Evolutionary conservation across 2,797 vertebrate genomes (phyloP).

Genomic region (Sebastes wilsoni): DNA sequence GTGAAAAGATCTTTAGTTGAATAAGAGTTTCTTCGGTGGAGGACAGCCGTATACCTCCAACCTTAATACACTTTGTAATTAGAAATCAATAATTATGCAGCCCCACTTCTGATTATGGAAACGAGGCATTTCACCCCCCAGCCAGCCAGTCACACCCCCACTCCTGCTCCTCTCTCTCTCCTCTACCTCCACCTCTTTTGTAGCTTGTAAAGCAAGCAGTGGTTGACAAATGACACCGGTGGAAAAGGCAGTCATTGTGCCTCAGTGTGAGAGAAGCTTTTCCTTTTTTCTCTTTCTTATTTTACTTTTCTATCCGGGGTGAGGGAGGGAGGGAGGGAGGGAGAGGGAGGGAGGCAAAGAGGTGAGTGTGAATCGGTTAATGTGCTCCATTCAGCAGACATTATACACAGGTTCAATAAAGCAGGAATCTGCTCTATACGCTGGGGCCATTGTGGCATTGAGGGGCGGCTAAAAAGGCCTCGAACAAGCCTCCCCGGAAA

Average conservation of each 20-base stretch:
- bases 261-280: conserved; percentile 64
- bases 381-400: conserved; percentile 79
- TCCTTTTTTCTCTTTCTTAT: conserved; percentile 48
- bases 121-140: conserved; percentile 3
- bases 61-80: neutral
- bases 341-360: conserved; percentile 26
- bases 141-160: neutral
- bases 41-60: neutral
- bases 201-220: conserved; percentile 79
- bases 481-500: conserved; percentile 53
- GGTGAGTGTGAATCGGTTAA: conserved; percentile 79
- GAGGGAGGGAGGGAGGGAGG: neutral
- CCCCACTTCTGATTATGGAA: conserved; percentile 40
- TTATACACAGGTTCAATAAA: conserved; percentile 83
- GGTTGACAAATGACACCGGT: conserved; percentile 81
- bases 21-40: too few species aligned
- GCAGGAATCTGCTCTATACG: conserved; percentile 76
- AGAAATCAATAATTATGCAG: conserved; percentile 40
- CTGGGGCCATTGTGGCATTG: conserved; percentile 75
- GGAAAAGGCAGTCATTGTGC: conserved; percentile 81
- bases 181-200: conserved; percentile 58
- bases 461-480: conserved; percentile 67
- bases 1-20: too few species aligned
- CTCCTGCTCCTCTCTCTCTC: conserved; percentile 17
- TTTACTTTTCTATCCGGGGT: conserved; percentile 53